Conservation (phyloP, 1,140 invertebrate genomes). For the Galendromus occidentalis region DNA sequence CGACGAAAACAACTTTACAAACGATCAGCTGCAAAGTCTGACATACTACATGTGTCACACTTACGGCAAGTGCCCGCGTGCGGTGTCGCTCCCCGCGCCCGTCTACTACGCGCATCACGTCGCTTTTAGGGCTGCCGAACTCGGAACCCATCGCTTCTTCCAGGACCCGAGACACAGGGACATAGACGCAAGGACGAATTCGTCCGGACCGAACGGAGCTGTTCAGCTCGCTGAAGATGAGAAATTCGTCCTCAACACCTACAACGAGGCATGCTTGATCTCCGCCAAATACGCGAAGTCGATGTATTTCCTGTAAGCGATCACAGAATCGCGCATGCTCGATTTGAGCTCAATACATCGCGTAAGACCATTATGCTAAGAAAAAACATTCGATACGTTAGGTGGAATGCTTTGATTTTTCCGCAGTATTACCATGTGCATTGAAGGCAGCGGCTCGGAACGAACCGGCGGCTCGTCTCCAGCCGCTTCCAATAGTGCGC, state of each 20-base stretch:
- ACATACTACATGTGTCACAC: constrained; percentile 21
- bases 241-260: background rate
- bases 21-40: constrained; percentile 19
- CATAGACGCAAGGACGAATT: background rate
- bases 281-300: background rate
- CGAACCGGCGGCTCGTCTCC: no score
- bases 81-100: constrained; percentile 25
- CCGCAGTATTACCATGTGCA: no score
- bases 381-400: no score
- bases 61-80: constrained; percentile 20
- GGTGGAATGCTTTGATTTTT: no score
- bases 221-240: background rate
- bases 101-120: constrained; percentile 26
- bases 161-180: background rate
- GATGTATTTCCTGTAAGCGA: background rate
- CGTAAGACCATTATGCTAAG: no score
- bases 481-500: no score
- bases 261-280: background rate
- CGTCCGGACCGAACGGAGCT: background rate
- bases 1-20: constrained; percentile 19
- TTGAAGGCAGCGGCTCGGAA: no score
- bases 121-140: constrained; percentile 20
- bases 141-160: background rate
- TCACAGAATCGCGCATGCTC: background rate
- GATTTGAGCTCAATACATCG: no score